A percentile compares a stretch with the other conserved stretches of the same genome.
phyloP scores from a whole-genome alignment of 2,113 vertebrate species.

The Mormyrus lacerda region DNA sequence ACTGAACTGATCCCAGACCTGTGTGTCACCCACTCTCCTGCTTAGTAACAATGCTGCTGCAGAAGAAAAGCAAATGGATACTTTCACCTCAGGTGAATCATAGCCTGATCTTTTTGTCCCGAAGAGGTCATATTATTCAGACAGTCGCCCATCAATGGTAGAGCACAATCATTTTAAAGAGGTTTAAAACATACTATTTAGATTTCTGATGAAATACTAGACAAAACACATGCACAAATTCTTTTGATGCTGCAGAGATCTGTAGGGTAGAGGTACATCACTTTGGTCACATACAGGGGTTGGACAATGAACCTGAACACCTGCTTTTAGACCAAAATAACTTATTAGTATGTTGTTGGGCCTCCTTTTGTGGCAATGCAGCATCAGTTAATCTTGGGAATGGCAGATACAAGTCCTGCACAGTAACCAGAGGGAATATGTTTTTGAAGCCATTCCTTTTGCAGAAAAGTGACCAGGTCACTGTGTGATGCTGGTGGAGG shows the following conservation, averaged over 20 bases:
- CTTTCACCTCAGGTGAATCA: neutral
- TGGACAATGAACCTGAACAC: neutral
- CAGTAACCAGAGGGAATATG: neutral
- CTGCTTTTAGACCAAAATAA: neutral
- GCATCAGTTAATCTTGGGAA: neutral
- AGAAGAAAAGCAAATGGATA: neutral
- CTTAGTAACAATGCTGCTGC: neutral
- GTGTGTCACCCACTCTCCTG: neutral
- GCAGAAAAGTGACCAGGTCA: neutral
- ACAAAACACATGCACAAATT: neutral
- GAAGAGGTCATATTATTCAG: neutral
- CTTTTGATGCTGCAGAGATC: neutral
- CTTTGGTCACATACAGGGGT: neutral
- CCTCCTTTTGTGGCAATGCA: neutral
- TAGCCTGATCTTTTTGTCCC: neutral
- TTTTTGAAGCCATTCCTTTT: neutral
- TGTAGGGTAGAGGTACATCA: neutral
- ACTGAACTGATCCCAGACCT: neutral
- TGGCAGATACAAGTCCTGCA: neutral
- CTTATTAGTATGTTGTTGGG: neutral
- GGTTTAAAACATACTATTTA: neutral
- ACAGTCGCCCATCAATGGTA: neutral
- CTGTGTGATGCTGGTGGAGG: neutral
- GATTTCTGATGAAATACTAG: neutral
- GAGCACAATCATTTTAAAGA: neutral